Evolutionary conservation across 2,113 vertebrate species (phyloP).

Genomic region (Riparia riparia): DNA sequence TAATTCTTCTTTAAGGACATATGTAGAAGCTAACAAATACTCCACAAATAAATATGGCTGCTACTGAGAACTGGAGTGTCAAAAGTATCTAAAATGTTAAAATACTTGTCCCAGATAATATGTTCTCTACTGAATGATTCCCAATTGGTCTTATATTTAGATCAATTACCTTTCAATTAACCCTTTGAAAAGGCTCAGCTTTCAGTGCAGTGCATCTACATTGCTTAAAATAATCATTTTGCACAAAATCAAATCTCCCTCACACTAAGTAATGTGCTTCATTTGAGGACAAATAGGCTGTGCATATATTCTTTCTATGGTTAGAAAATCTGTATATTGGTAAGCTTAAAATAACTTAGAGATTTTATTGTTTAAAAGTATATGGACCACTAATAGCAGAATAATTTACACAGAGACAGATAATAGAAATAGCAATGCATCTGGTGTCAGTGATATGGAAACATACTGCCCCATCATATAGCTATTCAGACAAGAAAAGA

Average conservation of each 20-base stretch:
- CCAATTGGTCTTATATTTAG: neutral
- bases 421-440: neutral
- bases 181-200: neutral
- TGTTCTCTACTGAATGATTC: neutral
- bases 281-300: neutral
- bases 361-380: neutral
- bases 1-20: neutral
- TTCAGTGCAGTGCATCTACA: fast-evolving
- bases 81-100: neutral
- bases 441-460: neutral
- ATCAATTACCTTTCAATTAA: neutral
- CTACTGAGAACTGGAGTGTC: neutral
- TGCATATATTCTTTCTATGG: neutral
- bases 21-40: neutral
- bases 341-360: neutral
- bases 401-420: neutral
- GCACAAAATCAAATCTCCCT: neutral
- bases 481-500: neutral
- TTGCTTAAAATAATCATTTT: neutral
- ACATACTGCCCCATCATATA: neutral
- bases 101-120: neutral
- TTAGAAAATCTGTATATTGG: neutral
- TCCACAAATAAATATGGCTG: neutral
- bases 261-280: neutral
- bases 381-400: neutral